phyloP scores from a whole-genome alignment of 2,113 vertebrate genomes.

The Gorsachius goisagi region DNA sequence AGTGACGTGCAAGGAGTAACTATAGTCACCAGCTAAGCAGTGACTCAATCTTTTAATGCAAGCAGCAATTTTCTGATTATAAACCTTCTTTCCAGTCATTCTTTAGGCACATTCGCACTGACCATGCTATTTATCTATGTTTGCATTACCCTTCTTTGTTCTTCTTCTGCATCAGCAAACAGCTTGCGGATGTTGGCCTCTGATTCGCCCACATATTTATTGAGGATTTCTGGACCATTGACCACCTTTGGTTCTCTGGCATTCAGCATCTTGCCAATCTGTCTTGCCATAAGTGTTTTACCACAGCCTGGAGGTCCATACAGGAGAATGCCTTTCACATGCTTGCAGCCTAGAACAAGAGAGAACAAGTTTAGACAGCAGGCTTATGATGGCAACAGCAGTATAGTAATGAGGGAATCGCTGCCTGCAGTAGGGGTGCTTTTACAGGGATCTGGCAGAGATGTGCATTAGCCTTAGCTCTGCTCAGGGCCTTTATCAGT shows the following conservation, averaged over 20 bases:
- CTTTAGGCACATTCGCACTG: not conserved
- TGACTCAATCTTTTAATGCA: not conserved
- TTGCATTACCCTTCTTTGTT: conserved; percentile 89
- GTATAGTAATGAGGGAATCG: rapidly evolving
- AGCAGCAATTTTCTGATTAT: not conserved
- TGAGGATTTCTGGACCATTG: conserved; percentile 96
- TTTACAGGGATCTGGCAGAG: not conserved
- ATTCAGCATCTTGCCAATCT: conserved; percentile 98
- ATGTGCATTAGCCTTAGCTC: not conserved
- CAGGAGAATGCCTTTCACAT: conserved; percentile 96
- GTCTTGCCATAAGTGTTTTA: conserved; percentile 95
- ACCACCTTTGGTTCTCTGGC: conserved; percentile 96
- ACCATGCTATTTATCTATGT: not conserved
- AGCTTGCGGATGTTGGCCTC: conserved; percentile 97
- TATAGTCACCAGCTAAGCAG: not conserved
- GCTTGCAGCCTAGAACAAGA: conserved; percentile 87
- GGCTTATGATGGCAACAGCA: not conserved
- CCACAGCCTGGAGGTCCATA: conserved; percentile 95
- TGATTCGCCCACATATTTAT: conserved; percentile 96
- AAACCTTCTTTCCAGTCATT: not conserved
- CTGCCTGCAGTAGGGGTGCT: not conserved
- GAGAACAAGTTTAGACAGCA: not conserved
- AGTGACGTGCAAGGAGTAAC: not conserved
- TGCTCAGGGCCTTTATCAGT: rapidly evolving
- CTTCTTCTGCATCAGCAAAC: conserved; percentile 95